phyloP scores from a whole-genome alignment of 2,888 invertebrate species.

The Acrocyrtus sp. region DNA sequence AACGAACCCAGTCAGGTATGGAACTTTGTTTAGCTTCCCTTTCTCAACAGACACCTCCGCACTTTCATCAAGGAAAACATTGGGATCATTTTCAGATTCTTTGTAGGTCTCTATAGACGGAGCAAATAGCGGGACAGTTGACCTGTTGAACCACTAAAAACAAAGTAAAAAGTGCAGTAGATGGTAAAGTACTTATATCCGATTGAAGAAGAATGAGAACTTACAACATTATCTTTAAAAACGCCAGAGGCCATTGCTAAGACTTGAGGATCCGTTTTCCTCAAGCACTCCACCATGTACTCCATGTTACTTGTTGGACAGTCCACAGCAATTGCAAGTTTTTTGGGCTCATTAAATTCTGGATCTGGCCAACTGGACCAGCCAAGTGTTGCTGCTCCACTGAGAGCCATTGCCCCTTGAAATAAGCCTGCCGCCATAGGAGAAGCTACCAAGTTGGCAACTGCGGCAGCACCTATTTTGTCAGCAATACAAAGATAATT shows the following conservation, averaged over 20 bases:
- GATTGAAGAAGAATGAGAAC: no score
- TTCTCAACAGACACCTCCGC: slow-evolving; percentile 7
- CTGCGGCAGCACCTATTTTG: slow-evolving; percentile 23
- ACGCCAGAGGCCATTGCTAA: slow-evolving; percentile 14
- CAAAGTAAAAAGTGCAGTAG: no score
- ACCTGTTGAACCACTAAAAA: slow-evolving; percentile 41
- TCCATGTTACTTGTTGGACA: slow-evolving; percentile 43
- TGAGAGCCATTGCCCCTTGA: slow-evolving; percentile 27
- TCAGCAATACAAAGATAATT: no score
- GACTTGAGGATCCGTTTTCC: slow-evolving; percentile 16
- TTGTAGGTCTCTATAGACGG: slow-evolving; percentile 33
- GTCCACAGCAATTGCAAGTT: slow-evolving; percentile 38
- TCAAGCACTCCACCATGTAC: slow-evolving; percentile 48
- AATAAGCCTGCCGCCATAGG: slow-evolving; percentile 40
- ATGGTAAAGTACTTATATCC: no score
- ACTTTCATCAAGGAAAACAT: slow-evolving; percentile 30
- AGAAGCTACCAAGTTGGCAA: slow-evolving; percentile 30
- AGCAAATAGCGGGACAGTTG: slow-evolving; percentile 23
- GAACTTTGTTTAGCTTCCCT: slow-evolving; percentile 48
- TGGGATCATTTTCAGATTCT: slow-evolving; percentile 18
- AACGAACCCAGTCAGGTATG: slow-evolving; percentile 34
- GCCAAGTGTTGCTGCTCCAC: slow-evolving; percentile 32
- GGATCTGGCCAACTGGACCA: slow-evolving; percentile 35
- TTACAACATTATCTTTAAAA: slow-evolving; percentile 28
- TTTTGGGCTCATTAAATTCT: slow-evolving; percentile 33